Evolutionary conservation across 2,888 invertebrate genomes (phyloP).

Genomic region (Rhamnusium bicolor): DNA sequence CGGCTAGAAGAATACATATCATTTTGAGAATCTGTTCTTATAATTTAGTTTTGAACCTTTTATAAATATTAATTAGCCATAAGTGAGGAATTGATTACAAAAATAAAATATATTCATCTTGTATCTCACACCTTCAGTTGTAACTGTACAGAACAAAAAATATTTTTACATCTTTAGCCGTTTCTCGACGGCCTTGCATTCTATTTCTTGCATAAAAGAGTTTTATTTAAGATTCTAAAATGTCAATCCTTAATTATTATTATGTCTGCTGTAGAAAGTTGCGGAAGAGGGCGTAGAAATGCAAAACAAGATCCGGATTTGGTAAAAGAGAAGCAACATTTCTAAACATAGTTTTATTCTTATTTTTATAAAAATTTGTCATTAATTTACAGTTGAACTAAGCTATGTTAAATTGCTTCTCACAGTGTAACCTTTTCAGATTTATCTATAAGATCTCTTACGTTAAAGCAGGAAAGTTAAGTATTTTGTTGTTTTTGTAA

Average conservation of each 20-base stretch:
- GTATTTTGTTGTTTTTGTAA: constrained; percentile 3
- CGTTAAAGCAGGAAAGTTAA: neutral
- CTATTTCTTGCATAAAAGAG: constrained; percentile 23
- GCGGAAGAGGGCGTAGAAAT: neutral
- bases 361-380: neutral
- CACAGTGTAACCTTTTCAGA: constrained; percentile 14
- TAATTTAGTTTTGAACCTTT: no score
- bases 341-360: neutral
- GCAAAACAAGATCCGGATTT: constrained; percentile 12
- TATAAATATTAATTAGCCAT: no score
- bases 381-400: neutral
- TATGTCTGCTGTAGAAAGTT: constrained; percentile 1
- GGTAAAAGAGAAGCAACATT: constrained; percentile 11
- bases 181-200: constrained; percentile 20
- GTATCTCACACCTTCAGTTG: neutral
- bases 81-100: no score
- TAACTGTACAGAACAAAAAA: constrained; percentile 3
- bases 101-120: no score
- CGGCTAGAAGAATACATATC: no score
- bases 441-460: constrained; percentile 13
- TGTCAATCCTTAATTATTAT: constrained; percentile 18
- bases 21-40: no score
- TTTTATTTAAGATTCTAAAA: neutral
- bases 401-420: neutral
- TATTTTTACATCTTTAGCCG: neutral